Evolutionary conservation across 2,113 vertebrate genomes (phyloP), one percentile per base, ranked within the genome.

Genomic region (Cinclus cinclus): DNA sequence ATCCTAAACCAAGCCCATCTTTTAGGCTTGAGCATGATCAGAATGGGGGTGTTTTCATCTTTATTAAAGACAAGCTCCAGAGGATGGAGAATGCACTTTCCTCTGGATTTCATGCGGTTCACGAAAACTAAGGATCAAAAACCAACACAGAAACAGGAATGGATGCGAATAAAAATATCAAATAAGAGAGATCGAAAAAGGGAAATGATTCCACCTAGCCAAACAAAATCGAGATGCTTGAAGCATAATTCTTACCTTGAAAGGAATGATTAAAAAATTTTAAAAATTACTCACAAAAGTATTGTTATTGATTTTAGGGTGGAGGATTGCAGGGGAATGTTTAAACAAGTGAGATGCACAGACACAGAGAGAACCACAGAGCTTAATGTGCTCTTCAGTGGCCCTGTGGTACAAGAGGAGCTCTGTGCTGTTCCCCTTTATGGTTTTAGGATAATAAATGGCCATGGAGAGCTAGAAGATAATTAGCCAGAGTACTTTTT

Each of bases 401-500:
- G 22, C 31, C 27, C 53, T 49, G 49, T 7, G 77, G 58, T 53
- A n/a, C 67, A 87, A 89, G 82, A 77, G 77, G 55, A 56, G 30
- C 58, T 39, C 84, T n/a, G n/a, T 52, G 41, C 65, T 62, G 64
- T 55, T 84, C 60, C 18, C 76, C 35, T 28, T 41, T 53, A n/a
- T 59, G 60, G 19, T 27, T 69, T 76, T 67, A 60, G 70, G 85
- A 49, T 89, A 91, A 90, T 74, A 87, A 87, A 89, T 74, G 35
- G 53, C 78, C 87, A 56, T 35, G 65, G 58, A 82, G 35, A 80
- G 56, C 74, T 73, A 65, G 70, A 64, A 89, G 77, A 59, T 35
- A 89, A 94, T 92, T 96, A 96, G 49, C 73, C 59, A 56, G 91
- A 89, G 86, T 47, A 85, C 65, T 94, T 93, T 83, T 52, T 89